Percentiles rank a stretch among this genome's conserved stretches.
These are phyloP conservation scores for Eublepharis macularius DNA, from an alignment of 2,113 vertebrate species.

Conservation along the genomic window DNA sequence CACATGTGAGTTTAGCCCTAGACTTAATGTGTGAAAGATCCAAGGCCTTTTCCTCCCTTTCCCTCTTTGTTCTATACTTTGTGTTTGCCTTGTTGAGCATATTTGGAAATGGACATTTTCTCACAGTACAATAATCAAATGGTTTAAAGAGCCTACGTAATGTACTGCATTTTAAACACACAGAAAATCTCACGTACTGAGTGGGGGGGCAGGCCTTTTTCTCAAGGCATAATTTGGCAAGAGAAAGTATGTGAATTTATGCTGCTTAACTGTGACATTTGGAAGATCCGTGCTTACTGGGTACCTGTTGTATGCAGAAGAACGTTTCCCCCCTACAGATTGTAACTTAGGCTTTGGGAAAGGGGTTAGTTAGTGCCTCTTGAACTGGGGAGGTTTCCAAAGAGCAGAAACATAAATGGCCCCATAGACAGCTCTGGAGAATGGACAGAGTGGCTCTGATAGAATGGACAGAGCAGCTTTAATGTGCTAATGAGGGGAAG, in stretches of 20 bases:
- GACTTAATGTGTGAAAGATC: background rate
- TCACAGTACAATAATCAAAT: constrained; percentile 14
- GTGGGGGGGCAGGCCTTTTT: constrained; percentile 2
- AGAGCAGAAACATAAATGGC: constrained; percentile 69
- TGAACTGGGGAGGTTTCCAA: constrained; percentile 73
- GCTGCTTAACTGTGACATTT: constrained; percentile 39
- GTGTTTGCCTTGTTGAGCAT: background rate
- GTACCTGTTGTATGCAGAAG: constrained; percentile 33
- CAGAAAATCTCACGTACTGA: accelerated
- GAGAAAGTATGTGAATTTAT: constrained; percentile 7
- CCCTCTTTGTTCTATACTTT: background rate
- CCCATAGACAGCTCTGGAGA: constrained; percentile 64
- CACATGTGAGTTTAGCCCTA: background rate
- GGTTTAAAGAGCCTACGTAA: background rate
- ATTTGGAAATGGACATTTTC: background rate
- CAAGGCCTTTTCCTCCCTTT: background rate
- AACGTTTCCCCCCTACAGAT: constrained; percentile 30
- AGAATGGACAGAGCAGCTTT: constrained; percentile 78
- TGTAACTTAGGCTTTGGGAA: constrained; percentile 61
- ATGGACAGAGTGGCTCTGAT: constrained; percentile 78
- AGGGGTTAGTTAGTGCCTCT: constrained; percentile 71
- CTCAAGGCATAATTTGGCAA: background rate
- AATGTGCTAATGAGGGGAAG: constrained; percentile 81
- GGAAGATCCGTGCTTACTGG: background rate
- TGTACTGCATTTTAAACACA: constrained; percentile 20